Evolutionary conservation across 2,888 invertebrate genomes (phyloP).

Genomic region (Dynastes maya): DNA sequence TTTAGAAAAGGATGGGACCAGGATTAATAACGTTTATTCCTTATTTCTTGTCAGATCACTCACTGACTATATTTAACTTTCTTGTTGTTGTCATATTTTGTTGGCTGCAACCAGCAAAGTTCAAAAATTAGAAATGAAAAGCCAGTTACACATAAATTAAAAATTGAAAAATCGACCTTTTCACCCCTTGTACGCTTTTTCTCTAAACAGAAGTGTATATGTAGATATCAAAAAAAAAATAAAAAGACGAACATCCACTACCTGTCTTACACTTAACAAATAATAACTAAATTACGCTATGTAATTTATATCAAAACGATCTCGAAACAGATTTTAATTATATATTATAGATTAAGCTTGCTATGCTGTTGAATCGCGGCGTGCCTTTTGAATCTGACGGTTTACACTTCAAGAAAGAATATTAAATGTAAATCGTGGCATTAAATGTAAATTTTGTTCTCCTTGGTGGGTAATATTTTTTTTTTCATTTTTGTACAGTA

Average conservation of each 20-base stretch:
- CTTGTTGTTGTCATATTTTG: too few relatives aligned
- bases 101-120: too few relatives aligned
- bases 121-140: too few relatives aligned
- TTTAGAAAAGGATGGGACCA: too few relatives aligned
- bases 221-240: too few relatives aligned
- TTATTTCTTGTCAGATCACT: too few relatives aligned
- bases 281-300: conserved; percentile 44
- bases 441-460: conserved; percentile 34
- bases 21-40: too few relatives aligned
- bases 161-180: too few relatives aligned
- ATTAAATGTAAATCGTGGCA: conserved; percentile 23
- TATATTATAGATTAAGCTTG: conserved; percentile 36
- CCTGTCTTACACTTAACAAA: conserved; percentile 41
- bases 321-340: conserved; percentile 40
- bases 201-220: too few relatives aligned
- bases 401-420: background rate
- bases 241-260: conserved; percentile 7
- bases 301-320: conserved; percentile 39
- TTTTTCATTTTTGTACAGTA: background rate
- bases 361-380: conserved; percentile 6
- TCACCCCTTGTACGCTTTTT: too few relatives aligned
- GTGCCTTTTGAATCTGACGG: conserved; percentile 15
- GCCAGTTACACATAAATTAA: too few relatives aligned
- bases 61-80: too few relatives aligned
- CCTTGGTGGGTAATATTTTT: conserved; percentile 9